Conservation (phyloP, 2,888 invertebrate genomes). For the Drosophila subsilvestris region DNA sequence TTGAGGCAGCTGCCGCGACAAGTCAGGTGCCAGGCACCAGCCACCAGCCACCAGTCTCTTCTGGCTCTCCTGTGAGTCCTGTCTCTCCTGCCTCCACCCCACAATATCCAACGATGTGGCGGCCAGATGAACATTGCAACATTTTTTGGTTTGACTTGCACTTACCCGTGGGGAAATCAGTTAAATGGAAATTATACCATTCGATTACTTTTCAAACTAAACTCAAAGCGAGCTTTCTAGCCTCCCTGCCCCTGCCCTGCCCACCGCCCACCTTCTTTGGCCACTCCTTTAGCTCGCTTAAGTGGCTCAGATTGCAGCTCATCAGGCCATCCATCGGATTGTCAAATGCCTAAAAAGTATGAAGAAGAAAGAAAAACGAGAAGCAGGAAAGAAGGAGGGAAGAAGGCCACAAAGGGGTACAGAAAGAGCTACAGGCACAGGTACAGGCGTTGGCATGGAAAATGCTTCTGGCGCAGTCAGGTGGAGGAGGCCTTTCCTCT, state of each 20-base stretch:
- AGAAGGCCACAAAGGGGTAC: constrained; percentile 8
- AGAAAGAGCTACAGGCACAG: background rate
- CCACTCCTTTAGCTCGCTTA: background rate
- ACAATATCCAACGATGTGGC: constrained; percentile 12
- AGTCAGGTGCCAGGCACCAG: background rate
- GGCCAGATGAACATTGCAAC: constrained; percentile 68
- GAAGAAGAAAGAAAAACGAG: constrained; percentile 44
- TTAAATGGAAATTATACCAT: constrained; percentile 79
- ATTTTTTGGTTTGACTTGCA: constrained; percentile 63
- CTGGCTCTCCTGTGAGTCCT: too few species aligned
- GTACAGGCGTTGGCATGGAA: constrained; percentile 37
- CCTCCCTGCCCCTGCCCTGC: too few species aligned
- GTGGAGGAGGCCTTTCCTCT: constrained; percentile 34
- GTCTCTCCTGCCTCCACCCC: background rate
- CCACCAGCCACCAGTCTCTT: background rate
- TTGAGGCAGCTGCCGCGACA: constrained; percentile 12
- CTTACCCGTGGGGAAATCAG: constrained; percentile 73
- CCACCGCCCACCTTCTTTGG: too few species aligned
- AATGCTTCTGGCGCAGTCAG: constrained; percentile 31
- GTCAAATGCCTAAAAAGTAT: constrained; percentile 65
- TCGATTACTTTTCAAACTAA: constrained; percentile 75
- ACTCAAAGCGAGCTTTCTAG: constrained; percentile 25
- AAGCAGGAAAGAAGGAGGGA: too few species aligned
- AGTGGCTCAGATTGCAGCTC: constrained; percentile 35
- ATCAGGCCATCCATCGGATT: constrained; percentile 46